Evolutionary conservation across 2,113 vertebrate genomes (phyloP), one percentile per base, ranked within the genome.

Genomic region (Dascyllus trimaculatus): DNA sequence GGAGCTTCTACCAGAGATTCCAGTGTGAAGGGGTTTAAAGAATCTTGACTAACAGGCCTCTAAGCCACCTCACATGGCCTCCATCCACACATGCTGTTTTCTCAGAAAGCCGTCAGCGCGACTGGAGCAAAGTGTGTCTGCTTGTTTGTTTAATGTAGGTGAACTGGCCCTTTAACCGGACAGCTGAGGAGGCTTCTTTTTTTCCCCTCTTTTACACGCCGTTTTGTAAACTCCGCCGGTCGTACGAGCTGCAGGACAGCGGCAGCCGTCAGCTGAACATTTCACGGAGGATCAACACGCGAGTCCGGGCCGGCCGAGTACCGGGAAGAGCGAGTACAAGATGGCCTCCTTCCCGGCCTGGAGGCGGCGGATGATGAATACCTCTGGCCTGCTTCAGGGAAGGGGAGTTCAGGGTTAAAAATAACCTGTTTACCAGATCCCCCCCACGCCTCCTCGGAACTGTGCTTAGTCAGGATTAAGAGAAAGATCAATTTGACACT

Each of bases 351-450:
- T 46, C 17, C 5, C 52, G 26, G 64, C 51, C 22, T 48, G 63
- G 68, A 59, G 56, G 58, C 53, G 29, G 64, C 35, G 3, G 60
- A 52, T 58, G 75, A 84, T 60, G 78, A 59, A 83, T 69, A 74
- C 69, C 68, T 75, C 72, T 48, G 71, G 64, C 67, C 53, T 43
- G 69, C 51, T 75, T 83, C 76, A 24, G 49, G 72, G 70, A 71
- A 72, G 19, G 29, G 40, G 32, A 45, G 64, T 18, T 11, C 71
- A 21, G 24, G 62, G 82, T 84, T 91, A 90, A 90, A 90, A 90
- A 93, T 93, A 92, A 88, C 90, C 86, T 86, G 91, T 93, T 93
- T 91, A 93, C 85, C 71, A 80, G 52, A 81, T 43, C 43, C 15
- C 13, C 15, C 14, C 17, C 8, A 14, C 70, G 64, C 62, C 58